Percentiles rank a stretch among this genome's conserved stretches.
These are phyloP conservation scores for Bucco capensis DNA, from an alignment of 2,113 vertebrate species.

Conservation along the genomic window DNA sequence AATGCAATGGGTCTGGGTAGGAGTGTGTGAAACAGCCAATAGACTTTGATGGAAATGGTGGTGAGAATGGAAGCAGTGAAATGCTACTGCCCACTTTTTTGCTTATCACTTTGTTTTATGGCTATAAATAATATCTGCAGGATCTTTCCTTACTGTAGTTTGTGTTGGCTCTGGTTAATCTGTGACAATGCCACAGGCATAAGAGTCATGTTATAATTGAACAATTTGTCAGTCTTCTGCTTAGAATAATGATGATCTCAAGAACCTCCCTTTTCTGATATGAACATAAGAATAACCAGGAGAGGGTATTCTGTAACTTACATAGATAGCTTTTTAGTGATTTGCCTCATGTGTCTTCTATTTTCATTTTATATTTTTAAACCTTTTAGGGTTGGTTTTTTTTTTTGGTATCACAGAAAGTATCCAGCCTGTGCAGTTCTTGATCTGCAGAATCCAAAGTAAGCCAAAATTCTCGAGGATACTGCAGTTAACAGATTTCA, in stretches of 20 bases:
- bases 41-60: rapidly evolving
- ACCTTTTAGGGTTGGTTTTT: not conserved
- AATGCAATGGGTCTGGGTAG: not conserved
- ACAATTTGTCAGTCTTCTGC: not conserved
- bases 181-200: not conserved
- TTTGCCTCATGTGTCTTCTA: not conserved
- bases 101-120: not conserved
- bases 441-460: not conserved
- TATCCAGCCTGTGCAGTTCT: not conserved
- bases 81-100: not conserved
- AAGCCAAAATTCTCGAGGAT: not conserved
- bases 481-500: not conserved
- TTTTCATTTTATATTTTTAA: not conserved
- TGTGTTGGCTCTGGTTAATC: not conserved
- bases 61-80: not conserved
- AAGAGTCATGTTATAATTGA: not conserved
- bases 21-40: not conserved
- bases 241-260: not conserved
- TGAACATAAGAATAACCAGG: not conserved
- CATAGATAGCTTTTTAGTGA: not conserved
- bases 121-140: not conserved
- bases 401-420: not conserved
- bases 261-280: not conserved
- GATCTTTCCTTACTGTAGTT: not conserved
- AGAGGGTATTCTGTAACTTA: rapidly evolving